Evolutionary conservation across 2,888 invertebrate genomes (phyloP).

Genomic region (Criorhina ranunculi): DNA sequence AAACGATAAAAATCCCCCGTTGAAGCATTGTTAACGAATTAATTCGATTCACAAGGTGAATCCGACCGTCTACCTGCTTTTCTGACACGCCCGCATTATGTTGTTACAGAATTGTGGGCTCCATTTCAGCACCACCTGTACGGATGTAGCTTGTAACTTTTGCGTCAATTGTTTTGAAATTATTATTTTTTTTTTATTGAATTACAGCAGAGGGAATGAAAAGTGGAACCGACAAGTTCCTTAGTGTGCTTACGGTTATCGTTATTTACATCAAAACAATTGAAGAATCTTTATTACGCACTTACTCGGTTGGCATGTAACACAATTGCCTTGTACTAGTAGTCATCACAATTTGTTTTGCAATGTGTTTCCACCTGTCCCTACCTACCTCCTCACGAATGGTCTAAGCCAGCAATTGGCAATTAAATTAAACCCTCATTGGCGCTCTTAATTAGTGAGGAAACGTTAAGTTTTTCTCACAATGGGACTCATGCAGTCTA

Average conservation of each 20-base stretch:
- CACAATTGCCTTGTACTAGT: not conserved
- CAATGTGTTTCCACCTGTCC: not conserved
- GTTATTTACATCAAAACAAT: constrained; percentile 13
- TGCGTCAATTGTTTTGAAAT: not conserved
- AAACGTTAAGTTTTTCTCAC: constrained; percentile 42
- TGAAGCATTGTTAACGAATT: not conserved
- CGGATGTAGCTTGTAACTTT: not conserved
- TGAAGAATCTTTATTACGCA: constrained; percentile 12
- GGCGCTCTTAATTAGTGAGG: constrained; percentile 55
- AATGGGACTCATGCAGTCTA: constrained; percentile 11
- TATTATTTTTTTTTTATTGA: not conserved
- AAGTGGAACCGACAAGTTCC: not conserved
- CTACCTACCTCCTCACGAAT: not conserved
- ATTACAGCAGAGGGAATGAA: not conserved
- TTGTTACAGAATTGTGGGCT: not conserved
- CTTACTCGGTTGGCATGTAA: not conserved
- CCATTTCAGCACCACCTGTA: not conserved
- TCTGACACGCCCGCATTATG: not conserved
- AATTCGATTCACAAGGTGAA: not conserved
- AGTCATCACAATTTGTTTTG: not conserved
- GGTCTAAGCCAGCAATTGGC: constrained; percentile 13
- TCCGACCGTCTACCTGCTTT: not conserved
- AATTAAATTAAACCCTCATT: constrained; percentile 55
- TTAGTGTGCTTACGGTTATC: not conserved
- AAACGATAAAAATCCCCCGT: not conserved